Base-by-base conservation (phyloP, 1,140 invertebrate genomes). In the Tetragonula clypearis region DNA sequence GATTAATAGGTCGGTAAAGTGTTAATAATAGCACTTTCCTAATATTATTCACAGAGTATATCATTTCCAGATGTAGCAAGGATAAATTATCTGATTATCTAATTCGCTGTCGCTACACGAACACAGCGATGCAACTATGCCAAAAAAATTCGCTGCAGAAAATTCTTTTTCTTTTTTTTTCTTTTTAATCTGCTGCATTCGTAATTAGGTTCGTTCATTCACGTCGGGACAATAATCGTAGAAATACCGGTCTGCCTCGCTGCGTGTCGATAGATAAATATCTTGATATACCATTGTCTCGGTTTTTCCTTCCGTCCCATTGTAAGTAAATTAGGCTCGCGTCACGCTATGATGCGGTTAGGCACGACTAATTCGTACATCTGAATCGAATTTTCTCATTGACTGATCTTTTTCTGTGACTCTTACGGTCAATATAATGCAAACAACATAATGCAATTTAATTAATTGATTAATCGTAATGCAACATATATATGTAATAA, bases 291-390 rank as follows among this genome's bases (percentile, higher is more conserved):
- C 58, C 58, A 75, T 83, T 75, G 74, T 83, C 62, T 26, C n/a
- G 62, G 17, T 23, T 76, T 68, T 83, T 56, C n/a, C 62, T 77
- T 21, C n/a, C n/a, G 53, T n/a, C 17, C 23, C 26, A 86, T 86
- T 83, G 85, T 82, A 86, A 68, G 85, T 68, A 86, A 86, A 86
- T 86, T 78, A 86, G 74, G 11, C 56, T n/a, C 3, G 85, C 58
- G 71, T 82, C 72, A 56, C 80, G 58, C 17, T 41, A 72, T 72
- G 66, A 83, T 26, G 68, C 23, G 81, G 68, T 72, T 78, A 79
- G 74, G n/a, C 49, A 58, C 49, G 58, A 53, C 75, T 86, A 86
- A 84, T 86, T 84, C 81, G 65, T 81, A 49, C 85, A 58, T 68
- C 17, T n/a, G 17, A 62, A 65, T 73, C 74, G 12, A 56, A 19